Conservation (phyloP, 92 coral and sea anemone genomes). For the Epizoanthus scotinus region DNA sequence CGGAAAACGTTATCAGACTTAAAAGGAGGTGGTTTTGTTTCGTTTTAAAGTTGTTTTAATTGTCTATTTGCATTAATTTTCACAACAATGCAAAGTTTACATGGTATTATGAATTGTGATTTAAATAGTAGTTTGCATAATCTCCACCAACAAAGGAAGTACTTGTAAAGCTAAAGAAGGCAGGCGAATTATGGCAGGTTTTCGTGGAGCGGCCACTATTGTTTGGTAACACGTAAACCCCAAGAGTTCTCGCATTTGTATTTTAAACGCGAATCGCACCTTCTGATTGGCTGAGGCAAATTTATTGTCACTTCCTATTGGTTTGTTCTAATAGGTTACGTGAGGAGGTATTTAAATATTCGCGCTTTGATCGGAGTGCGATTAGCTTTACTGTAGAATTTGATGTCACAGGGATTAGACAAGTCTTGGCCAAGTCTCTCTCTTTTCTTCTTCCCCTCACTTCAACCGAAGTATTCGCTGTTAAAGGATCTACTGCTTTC, state of each 20-base stretch:
- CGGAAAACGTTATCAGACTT: not conserved
- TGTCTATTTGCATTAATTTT: constrained; percentile 41
- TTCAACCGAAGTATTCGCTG: constrained; percentile 30
- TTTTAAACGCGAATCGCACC: constrained; percentile 71
- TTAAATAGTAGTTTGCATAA: constrained; percentile 39
- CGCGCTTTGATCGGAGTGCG: constrained; percentile 96
- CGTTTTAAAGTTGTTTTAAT: constrained; percentile 33
- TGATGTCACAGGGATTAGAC: constrained; percentile 39
- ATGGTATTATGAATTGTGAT: constrained; percentile 28
- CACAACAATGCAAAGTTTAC: constrained; percentile 23
- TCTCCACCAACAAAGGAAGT: constrained; percentile 42
- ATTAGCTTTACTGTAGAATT: constrained; percentile 58
- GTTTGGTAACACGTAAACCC: constrained; percentile 23
- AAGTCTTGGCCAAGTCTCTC: constrained; percentile 2
- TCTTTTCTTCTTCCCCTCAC: constrained; percentile 3
- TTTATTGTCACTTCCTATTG: constrained; percentile 59
- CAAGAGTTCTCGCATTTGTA: constrained; percentile 62
- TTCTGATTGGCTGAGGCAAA: constrained; percentile 60
- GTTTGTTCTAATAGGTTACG: constrained; percentile 87
- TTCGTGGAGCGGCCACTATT: constrained; percentile 34
- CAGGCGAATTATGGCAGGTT: constrained; percentile 32
- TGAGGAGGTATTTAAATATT: constrained; percentile 97
- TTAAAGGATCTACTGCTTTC: constrained; percentile 32
- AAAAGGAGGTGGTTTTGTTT: constrained; percentile 13
- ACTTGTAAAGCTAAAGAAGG: constrained; percentile 34